These are phyloP conservation scores for Dorcus hopei DNA, from an alignment of 2,888 invertebrate species.

Conservation along the genomic window DNA sequence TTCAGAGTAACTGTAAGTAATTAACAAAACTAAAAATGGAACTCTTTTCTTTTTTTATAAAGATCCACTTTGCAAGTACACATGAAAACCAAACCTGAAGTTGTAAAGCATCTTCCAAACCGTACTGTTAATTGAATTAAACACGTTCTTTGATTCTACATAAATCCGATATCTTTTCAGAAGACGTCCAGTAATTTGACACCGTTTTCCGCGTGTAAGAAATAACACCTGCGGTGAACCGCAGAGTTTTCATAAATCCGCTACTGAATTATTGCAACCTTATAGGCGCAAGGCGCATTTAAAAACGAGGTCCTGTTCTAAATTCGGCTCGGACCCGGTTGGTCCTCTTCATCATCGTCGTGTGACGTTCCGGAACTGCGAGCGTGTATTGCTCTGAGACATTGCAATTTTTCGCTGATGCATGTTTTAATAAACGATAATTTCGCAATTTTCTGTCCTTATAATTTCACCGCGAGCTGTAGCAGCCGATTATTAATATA, in stretches of 20 bases:
- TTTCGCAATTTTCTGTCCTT: slow-evolving; percentile 19
- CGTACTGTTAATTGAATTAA: too few relatives aligned
- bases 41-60: too few relatives aligned
- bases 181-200: too few relatives aligned
- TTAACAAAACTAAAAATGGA: too few relatives aligned
- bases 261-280: slow-evolving; percentile 6
- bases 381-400: slow-evolving; percentile 13
- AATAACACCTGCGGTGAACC: too few relatives aligned
- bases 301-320: background rate
- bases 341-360: slow-evolving; percentile 10
- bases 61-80: too few relatives aligned
- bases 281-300: background rate
- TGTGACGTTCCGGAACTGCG: background rate
- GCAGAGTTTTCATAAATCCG: slow-evolving; percentile 6
- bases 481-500: background rate
- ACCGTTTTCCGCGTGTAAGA: too few relatives aligned
- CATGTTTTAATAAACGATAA: slow-evolving; percentile 20
- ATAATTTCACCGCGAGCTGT: slow-evolving; percentile 10
- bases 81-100: too few relatives aligned
- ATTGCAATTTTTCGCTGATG: slow-evolving; percentile 16
- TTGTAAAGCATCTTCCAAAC: too few relatives aligned
- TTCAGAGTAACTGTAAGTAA: too few relatives aligned
- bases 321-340: background rate
- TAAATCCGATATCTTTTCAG: too few relatives aligned
- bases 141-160: too few relatives aligned